These are phyloP conservation scores for Ammodramus savannarum DNA, from an alignment of 2,113 vertebrate genomes.

Conservation along the genomic window DNA sequence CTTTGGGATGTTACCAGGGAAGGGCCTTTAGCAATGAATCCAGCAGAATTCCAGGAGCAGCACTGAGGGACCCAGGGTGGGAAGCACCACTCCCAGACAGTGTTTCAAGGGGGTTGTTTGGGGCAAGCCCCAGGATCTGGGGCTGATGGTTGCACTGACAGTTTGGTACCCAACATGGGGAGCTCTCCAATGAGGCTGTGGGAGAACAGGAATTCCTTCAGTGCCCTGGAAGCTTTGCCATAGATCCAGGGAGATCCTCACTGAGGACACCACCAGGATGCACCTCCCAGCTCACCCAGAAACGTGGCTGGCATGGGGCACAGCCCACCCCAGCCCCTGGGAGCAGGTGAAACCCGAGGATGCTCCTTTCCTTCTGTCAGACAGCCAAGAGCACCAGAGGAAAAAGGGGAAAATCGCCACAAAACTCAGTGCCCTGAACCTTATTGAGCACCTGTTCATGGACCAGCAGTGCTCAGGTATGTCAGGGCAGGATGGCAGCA, in stretches of 20 bases:
- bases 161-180: rapidly evolving
- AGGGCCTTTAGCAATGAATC: rapidly evolving
- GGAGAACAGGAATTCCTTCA: neutral
- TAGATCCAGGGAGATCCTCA: neutral
- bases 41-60: neutral
- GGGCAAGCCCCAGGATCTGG: rapidly evolving
- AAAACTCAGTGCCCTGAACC: neutral
- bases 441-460: neutral
- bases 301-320: rapidly evolving
- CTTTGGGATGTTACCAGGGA: neutral
- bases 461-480: neutral
- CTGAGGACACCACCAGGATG: neutral
- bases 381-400: rapidly evolving
- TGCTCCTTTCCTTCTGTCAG: neutral
- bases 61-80: rapidly evolving
- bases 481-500: neutral
- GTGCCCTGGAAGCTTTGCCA: neutral
- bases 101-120: rapidly evolving
- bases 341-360: neutral
- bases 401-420: neutral
- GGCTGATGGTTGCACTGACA: neutral
- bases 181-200: rapidly evolving
- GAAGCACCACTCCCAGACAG: neutral
- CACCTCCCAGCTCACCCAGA: neutral
- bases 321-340: neutral